A percentile compares a stretch with the other conserved stretches of the same genome.
These are phyloP conservation scores for Scomber colias DNA, from an alignment of 2,113 vertebrate species.

Conservation along the genomic window DNA sequence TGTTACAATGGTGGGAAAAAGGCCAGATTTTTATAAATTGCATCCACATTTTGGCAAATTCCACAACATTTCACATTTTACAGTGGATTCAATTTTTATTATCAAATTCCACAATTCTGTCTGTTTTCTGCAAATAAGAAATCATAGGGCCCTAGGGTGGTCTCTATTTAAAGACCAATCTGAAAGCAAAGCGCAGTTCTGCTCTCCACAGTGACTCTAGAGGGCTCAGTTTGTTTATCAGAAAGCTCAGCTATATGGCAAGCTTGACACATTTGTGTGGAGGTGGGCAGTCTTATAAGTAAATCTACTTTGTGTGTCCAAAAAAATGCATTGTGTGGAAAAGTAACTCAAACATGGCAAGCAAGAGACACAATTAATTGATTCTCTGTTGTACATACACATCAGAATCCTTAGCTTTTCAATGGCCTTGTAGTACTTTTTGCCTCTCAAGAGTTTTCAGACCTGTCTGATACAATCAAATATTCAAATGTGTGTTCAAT, in stretches of 20 bases:
- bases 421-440: conserved; percentile 6
- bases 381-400: conserved; percentile 4
- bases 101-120: too few species aligned
- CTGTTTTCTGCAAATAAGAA: too few species aligned
- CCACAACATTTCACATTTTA: too few species aligned
- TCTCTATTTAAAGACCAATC: conserved; percentile 53
- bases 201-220: conserved; percentile 24
- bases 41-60: too few species aligned
- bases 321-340: conserved; percentile 10
- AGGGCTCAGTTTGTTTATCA: conserved; percentile 38
- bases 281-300: conserved; percentile 10
- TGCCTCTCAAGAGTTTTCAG: neutral
- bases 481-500: too few species aligned
- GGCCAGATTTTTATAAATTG: too few species aligned
- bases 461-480: neutral
- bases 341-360: neutral
- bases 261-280: conserved; percentile 32
- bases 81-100: too few species aligned
- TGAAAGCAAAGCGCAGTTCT: conserved; percentile 35
- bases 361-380: conserved; percentile 17
- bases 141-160: neutral
- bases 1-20: too few species aligned
- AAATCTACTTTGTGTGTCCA: neutral
- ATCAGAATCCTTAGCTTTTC: neutral
- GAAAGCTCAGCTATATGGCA: conserved; percentile 29